Evolutionary conservation across 2,113 vertebrate genomes (phyloP).

Genomic region (Phoxinus phoxinus): DNA sequence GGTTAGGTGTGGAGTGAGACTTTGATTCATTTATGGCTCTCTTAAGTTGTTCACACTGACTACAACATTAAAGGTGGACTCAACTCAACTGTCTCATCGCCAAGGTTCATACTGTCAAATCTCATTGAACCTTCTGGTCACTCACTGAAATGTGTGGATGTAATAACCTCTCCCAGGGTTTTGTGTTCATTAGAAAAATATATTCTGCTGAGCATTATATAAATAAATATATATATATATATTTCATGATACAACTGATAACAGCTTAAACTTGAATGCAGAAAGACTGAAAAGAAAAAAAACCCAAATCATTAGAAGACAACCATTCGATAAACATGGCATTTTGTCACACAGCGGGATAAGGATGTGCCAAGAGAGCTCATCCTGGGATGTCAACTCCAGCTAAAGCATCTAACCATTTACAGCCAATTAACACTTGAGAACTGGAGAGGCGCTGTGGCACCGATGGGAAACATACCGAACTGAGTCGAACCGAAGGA

Average conservation of each 20-base stretch:
- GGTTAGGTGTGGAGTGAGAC: background rate
- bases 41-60: background rate
- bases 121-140: background rate
- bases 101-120: background rate
- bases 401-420: background rate
- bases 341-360: background rate
- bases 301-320: background rate
- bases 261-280: background rate
- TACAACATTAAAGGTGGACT: background rate
- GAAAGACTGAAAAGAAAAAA: background rate
- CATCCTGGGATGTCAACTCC: background rate
- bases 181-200: background rate
- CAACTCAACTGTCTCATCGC: background rate
- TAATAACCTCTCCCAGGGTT: background rate
- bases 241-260: background rate
- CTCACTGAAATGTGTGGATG: background rate
- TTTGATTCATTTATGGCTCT: background rate
- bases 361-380: slow-evolving; percentile 14
- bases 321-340: background rate
- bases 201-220: background rate
- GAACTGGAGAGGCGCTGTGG: background rate
- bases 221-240: no score
- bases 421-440: slow-evolving; percentile 14
- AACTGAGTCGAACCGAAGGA: background rate
- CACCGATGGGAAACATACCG: background rate